Evolutionary conservation across 2,113 vertebrate species (phyloP), one percentile per base, ranked within the genome.

Genomic region (Hypomesus transpacificus): DNA sequence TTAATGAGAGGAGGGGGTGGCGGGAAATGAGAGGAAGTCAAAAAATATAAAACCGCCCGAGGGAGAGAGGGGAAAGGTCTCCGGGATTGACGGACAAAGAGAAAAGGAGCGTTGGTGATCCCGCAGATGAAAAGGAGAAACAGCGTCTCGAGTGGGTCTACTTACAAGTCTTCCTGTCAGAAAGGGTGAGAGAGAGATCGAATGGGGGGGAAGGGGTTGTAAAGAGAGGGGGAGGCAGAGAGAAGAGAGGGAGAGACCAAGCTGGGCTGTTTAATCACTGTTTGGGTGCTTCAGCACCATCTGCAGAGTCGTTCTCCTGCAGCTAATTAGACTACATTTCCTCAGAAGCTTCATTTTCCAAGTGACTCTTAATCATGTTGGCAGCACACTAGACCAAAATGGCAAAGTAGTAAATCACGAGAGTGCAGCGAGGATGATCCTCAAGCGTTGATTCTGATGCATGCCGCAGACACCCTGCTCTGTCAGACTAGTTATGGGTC

Each of bases 361-460:
- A 64, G 62, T 64, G 28, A n/a, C 62, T 64, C 34, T 64, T 64
- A 64, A 64, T 64, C 62, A 64, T 64, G 17, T 34, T 64, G 31
- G 31, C 62, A 64, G 62, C 28, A 39, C 14, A 64, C 17, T 46
- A 13, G 5, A 20, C 62, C 39, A 1, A 3, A 22, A 64, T 63
- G 16, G 4, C 62, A 64, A 20, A 34, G 31, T 34, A 64, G 4
- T 64, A 64, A 39, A 64, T 64, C 62, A 39, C 1, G 6, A 31
- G 28, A 9, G 61, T 17, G 18, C 61, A 34, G 9, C 18, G 28
- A 46, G 31, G 62, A 64, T 64, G 62, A 39, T 64, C 62, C 62
- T 34, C 13, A 21, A 64, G 62, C 22, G 14, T 61, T 61, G 14
- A 39, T n/a, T 59, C 39, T 59, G 18, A 59, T 59, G 57, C 24